Percentiles rank a stretch among this genome's conserved stretches.
These are phyloP conservation scores for Otus sunia DNA, from an alignment of 2,113 vertebrate species.

Conservation along the genomic window DNA sequence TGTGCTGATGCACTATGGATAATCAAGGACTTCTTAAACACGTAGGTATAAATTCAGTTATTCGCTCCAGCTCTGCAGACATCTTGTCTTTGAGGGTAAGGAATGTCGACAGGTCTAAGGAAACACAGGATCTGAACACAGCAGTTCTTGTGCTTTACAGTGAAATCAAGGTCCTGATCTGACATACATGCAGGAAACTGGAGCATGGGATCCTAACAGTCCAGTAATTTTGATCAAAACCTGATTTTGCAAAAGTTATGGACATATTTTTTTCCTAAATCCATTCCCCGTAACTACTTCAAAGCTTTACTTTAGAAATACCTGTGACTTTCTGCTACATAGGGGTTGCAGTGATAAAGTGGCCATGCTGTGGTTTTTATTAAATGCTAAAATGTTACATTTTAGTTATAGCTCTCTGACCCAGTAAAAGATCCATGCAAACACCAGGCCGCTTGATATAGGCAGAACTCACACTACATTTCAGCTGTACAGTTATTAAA, in stretches of 20 bases:
- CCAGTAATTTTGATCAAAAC: not conserved
- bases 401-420: not conserved
- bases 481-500: constrained; percentile 21
- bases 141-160: not conserved
- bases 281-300: not conserved
- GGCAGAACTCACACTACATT: not conserved
- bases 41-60: not conserved
- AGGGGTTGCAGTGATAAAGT: not conserved
- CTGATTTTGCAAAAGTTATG: not conserved
- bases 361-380: constrained; percentile 3
- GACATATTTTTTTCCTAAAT: not conserved
- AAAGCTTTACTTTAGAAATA: not conserved
- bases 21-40: not conserved
- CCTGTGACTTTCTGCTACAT: not conserved
- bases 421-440: not conserved
- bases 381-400: constrained; percentile 9
- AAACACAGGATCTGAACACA: not conserved
- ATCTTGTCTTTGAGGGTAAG: not conserved
- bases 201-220: not conserved
- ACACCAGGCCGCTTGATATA: not conserved
- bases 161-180: not conserved
- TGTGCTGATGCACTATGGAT: not conserved
- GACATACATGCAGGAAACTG: not conserved
- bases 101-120: not conserved
- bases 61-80: not conserved